These are phyloP conservation scores for Galerucella pusilla DNA, from an alignment of 2,888 invertebrate genomes.

Conservation along the genomic window DNA sequence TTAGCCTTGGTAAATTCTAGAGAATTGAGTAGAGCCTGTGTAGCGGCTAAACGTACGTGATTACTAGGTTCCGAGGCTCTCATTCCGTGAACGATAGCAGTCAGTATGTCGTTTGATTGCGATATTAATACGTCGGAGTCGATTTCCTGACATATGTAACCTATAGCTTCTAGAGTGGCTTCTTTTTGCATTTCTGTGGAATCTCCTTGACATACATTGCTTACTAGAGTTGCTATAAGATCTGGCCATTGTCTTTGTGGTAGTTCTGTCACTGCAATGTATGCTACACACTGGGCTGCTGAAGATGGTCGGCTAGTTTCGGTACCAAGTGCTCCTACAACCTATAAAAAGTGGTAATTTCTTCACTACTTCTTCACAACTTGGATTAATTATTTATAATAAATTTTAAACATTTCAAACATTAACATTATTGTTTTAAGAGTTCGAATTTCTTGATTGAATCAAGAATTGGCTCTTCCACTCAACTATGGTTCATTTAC, in stretches of 20 bases:
- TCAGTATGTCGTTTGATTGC: slow-evolving; percentile 96
- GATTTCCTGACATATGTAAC: slow-evolving; percentile 99
- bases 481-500: too few relatives aligned
- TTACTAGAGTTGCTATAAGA: slow-evolving; percentile 86
- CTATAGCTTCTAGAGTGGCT: slow-evolving; percentile 97
- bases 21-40: slow-evolving; percentile 95
- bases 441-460: too few relatives aligned
- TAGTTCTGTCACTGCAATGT: slow-evolving; percentile 96
- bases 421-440: too few relatives aligned
- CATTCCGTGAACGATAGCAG: slow-evolving; percentile 95
- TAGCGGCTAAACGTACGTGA: slow-evolving; percentile 95
- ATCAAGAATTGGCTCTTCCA: too few relatives aligned
- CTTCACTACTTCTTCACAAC: too few relatives aligned
- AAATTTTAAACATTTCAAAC: too few relatives aligned
- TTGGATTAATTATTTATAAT: too few relatives aligned
- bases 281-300: slow-evolving; percentile 99
- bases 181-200: slow-evolving; percentile 96
- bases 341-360: slow-evolving; percentile 68
- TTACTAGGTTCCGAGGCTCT: slow-evolving; percentile 91
- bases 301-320: slow-evolving; percentile 95
- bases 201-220: slow-evolving; percentile 87
- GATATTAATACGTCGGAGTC: slow-evolving; percentile 91
- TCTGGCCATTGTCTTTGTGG: slow-evolving; percentile 93
- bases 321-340: slow-evolving; percentile 93
- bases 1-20: slow-evolving; percentile 98